Base-by-base conservation (phyloP, 2,797 vertebrate species). In the Typhlichthys eigenmanni region DNA sequence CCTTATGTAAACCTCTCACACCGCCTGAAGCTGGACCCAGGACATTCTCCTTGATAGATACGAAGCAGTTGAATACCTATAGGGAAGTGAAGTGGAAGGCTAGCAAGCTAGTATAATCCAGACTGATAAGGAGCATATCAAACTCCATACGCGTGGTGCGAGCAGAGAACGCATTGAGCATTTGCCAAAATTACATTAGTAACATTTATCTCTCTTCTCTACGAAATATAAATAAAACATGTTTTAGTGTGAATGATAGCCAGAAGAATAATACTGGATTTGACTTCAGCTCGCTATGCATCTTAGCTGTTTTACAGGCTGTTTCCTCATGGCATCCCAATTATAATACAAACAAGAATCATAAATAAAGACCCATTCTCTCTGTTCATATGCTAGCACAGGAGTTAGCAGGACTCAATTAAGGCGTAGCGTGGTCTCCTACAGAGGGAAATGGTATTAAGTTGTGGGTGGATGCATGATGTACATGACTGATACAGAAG, bases 401-500 rank as follows among this genome's bases (percentile, higher is more conserved):
- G 68, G 76, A 84, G 73, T 65, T 63, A 47, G 72, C 49, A 74
- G 82, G 78, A 78, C 79, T 81, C 54, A 69, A 80, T 91, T 92
- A 92, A 91, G 89, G 90, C 89, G 87, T 82, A 85, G 84, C 77
- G 75, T 88, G 86, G 78, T 79, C 68, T 78, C 85, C 79, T 57
- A 69, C 58, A 10, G 48, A 65, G 64, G 48, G 61, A 34, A 54
- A 12, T 32, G 19, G 69, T 45, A 13, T 16, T 6, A 16, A 59
- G 52, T 55, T 29, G 47, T 51, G 58, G 50, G 55, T 63, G 65
- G n/a, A 50, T 50, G 66, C 62, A 61, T 72, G 71, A 81, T 48
- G 7, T 61, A 78, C 72, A 70, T 76, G 81, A 89, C 83, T 87
- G 87, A 85, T 85, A 90, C 89, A 91, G 85, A 93, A 93, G 92